Percentiles rank a stretch among this genome's conserved stretches.
phyloP scores from a whole-genome alignment of 2,113 vertebrate species.

The Corvus hawaiiensis region DNA sequence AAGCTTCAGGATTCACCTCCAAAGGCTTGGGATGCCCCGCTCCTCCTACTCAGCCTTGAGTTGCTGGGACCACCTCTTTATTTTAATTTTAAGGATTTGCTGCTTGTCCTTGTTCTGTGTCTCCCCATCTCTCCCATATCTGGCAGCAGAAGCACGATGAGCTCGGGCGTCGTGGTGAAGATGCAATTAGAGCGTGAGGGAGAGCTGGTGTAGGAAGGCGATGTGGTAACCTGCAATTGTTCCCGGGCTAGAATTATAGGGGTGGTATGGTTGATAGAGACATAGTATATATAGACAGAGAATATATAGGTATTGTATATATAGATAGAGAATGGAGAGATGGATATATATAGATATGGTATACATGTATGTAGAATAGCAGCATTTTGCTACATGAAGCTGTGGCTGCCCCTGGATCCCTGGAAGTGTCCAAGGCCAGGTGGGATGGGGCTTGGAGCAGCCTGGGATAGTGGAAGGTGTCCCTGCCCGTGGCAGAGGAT shows the following conservation, averaged over 20 bases:
- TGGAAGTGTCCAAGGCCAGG: background rate
- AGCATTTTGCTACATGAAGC: background rate
- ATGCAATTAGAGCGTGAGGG: background rate
- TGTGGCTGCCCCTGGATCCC: background rate
- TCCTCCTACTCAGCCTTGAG: background rate
- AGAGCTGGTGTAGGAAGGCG: background rate
- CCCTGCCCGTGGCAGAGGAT: background rate
- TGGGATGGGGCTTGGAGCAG: accelerated
- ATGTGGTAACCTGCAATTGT: background rate
- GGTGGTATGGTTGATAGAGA: background rate
- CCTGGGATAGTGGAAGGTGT: background rate
- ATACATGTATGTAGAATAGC: background rate
- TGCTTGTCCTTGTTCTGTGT: background rate
- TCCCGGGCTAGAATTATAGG: background rate
- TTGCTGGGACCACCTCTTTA: background rate
- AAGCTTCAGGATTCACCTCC: background rate
- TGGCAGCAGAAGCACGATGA: background rate
- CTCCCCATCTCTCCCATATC: background rate
- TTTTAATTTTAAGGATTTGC: background rate
- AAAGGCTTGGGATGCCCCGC: background rate
- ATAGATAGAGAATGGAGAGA: background rate
- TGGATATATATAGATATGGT: background rate
- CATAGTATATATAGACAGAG: background rate
- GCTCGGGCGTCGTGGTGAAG: background rate
- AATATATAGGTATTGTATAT: background rate